Conservation (phyloP, 2,888 invertebrate genomes). For the Microplitis manilae region DNA sequence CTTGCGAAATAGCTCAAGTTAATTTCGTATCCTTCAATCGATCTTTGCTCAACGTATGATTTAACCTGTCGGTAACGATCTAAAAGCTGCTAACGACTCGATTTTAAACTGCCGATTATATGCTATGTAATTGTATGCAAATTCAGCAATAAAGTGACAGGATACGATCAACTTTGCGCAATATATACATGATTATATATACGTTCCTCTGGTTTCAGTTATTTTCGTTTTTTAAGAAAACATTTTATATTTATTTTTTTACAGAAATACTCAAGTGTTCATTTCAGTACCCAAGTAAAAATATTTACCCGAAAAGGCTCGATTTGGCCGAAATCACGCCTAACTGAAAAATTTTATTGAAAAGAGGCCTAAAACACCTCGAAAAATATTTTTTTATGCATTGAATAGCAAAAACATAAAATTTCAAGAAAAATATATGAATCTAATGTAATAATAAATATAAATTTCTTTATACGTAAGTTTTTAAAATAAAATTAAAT, state of each 20-base stretch:
- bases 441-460: too few relatives aligned
- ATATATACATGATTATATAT: slow-evolving; percentile 14
- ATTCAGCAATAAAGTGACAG: slow-evolving; percentile 36
- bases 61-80: slow-evolving; percentile 3
- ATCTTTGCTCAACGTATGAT: slow-evolving; percentile 7
- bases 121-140: slow-evolving; percentile 31
- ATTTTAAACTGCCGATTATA: slow-evolving; percentile 17
- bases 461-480: too few relatives aligned
- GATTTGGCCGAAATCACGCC: too few relatives aligned
- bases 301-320: too few relatives aligned
- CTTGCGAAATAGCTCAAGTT: slow-evolving; percentile 10
- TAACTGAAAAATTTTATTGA: too few relatives aligned
- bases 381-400: too few relatives aligned
- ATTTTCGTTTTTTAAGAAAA: background rate
- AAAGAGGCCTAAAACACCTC: too few relatives aligned
- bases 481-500: too few relatives aligned
- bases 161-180: slow-evolving; percentile 23
- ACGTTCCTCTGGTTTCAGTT: background rate
- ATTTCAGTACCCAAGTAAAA: too few relatives aligned
- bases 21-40: slow-evolving; percentile 9
- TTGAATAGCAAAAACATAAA: too few relatives aligned
- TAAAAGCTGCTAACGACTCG: slow-evolving; percentile 9
- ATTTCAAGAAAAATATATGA: too few relatives aligned
- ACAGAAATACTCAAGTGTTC: background rate
- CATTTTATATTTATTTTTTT: background rate